Conservation (phyloP, 2,113 vertebrate genomes). For the Ahaetulla prasina region DNA sequence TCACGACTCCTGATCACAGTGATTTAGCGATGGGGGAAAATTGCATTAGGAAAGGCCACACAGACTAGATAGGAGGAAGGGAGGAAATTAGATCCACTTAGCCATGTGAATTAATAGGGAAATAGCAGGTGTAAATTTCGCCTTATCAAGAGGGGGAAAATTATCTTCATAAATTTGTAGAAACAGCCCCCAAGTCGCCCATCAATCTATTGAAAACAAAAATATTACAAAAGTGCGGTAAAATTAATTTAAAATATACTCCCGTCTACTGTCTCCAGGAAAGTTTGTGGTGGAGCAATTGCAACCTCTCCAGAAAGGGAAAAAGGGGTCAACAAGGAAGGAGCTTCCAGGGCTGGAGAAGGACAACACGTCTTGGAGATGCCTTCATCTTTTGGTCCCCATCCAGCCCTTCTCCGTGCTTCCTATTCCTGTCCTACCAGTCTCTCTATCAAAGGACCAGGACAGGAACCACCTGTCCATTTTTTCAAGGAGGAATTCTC, state of each 20-base stretch:
- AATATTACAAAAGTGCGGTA: slow-evolving; percentile 74
- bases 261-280: slow-evolving; percentile 55
- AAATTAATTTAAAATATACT: slow-evolving; percentile 76
- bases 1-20: slow-evolving; percentile 74
- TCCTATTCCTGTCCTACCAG: neutral
- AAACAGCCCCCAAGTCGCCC: slow-evolving; percentile 71
- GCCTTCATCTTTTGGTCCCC: neutral
- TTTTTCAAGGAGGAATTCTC: too few relatives aligned
- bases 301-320: slow-evolving; percentile 3
- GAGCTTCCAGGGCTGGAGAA: neutral
- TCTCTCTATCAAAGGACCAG: neutral
- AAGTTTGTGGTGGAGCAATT: slow-evolving; percentile 38
- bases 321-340: neutral
- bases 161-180: slow-evolving; percentile 83
- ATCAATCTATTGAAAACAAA: slow-evolving; percentile 83
- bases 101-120: slow-evolving; percentile 80
- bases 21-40: slow-evolving; percentile 76
- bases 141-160: slow-evolving; percentile 82
- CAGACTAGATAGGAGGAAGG: slow-evolving; percentile 67
- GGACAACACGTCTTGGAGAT: too few relatives aligned
- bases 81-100: slow-evolving; percentile 78
- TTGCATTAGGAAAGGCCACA: slow-evolving; percentile 77
- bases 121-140: slow-evolving; percentile 85
- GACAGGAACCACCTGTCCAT: neutral
- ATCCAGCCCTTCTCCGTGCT: neutral